A percentile compares a stretch with the other conserved stretches of the same genome.
phyloP scores from a whole-genome alignment of 2,888 invertebrate genomes.

The Drosophila mercatorum region DNA sequence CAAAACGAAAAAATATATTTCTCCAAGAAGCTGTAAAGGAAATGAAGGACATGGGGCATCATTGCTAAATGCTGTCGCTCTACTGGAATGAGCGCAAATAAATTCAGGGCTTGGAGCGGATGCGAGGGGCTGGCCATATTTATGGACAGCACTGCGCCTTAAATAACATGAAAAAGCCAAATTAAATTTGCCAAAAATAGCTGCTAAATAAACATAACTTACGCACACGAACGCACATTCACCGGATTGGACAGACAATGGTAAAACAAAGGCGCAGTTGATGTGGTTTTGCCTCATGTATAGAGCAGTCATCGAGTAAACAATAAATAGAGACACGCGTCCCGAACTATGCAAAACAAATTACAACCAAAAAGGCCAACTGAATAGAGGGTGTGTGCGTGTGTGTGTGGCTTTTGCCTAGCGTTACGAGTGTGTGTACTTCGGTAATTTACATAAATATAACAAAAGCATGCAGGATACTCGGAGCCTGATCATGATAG shows the following conservation, averaged over 20 bases:
- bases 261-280: slow-evolving; percentile 51
- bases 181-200: slow-evolving; percentile 62
- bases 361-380: slow-evolving; percentile 39
- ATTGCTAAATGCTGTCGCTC: slow-evolving; percentile 36
- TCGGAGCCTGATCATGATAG: slow-evolving; percentile 41
- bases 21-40: slow-evolving; percentile 20
- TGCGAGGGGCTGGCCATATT: background rate
- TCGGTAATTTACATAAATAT: slow-evolving; percentile 69
- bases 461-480: slow-evolving; percentile 50
- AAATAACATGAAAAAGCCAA: slow-evolving; percentile 49
- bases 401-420: slow-evolving; percentile 12
- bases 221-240: slow-evolving; percentile 5
- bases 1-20: slow-evolving; percentile 23
- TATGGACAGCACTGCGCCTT: slow-evolving; percentile 28
- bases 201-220: slow-evolving; percentile 45
- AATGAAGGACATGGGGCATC: slow-evolving; percentile 43
- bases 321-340: slow-evolving; percentile 76
- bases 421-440: slow-evolving; percentile 11
- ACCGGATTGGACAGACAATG: slow-evolving; percentile 57
- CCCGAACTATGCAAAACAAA: slow-evolving; percentile 74
- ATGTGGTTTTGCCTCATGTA: slow-evolving; percentile 12
- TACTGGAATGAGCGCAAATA: slow-evolving; percentile 48
- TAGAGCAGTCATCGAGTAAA: slow-evolving; percentile 46
- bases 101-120: slow-evolving; percentile 21
- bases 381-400: slow-evolving; percentile 1